Percentiles rank a stretch among this genome's conserved stretches.
Conservation (phyloP, 2,113 vertebrate genomes). For the Fulica atra region DNA sequence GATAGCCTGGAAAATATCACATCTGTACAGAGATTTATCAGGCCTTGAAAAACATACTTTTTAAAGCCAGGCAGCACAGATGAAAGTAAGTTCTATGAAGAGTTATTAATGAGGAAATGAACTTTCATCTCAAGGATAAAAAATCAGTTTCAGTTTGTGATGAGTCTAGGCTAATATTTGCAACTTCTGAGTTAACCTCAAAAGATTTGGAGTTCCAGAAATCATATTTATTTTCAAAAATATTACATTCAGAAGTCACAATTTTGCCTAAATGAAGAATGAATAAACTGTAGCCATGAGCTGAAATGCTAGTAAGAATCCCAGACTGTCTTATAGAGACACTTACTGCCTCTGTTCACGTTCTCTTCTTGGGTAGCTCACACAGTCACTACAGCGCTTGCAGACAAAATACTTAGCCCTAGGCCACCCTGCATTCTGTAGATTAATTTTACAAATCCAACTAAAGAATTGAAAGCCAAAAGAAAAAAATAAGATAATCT, state of each 20-base stretch:
- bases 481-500: not conserved
- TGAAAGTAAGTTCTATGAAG: not conserved
- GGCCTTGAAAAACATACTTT: not conserved
- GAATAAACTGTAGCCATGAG: not conserved
- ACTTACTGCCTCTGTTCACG: not conserved
- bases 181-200: not conserved
- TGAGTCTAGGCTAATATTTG: not conserved
- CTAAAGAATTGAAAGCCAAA: not conserved
- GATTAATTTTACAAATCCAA: not conserved
- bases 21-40: not conserved
- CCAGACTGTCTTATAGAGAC: not conserved
- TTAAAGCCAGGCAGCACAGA: not conserved
- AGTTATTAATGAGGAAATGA: not conserved
- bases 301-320: not conserved
- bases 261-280: not conserved
- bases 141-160: not conserved
- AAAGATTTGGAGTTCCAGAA: not conserved
- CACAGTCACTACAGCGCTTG: not conserved
- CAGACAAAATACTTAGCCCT: not conserved
- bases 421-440: not conserved
- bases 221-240: not conserved
- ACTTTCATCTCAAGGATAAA: not conserved
- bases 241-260: not conserved
- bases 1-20: not conserved
- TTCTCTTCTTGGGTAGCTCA: not conserved